Conservation (phyloP, 2,888 invertebrate species). For the Pseudolycoriella hygida region DNA sequence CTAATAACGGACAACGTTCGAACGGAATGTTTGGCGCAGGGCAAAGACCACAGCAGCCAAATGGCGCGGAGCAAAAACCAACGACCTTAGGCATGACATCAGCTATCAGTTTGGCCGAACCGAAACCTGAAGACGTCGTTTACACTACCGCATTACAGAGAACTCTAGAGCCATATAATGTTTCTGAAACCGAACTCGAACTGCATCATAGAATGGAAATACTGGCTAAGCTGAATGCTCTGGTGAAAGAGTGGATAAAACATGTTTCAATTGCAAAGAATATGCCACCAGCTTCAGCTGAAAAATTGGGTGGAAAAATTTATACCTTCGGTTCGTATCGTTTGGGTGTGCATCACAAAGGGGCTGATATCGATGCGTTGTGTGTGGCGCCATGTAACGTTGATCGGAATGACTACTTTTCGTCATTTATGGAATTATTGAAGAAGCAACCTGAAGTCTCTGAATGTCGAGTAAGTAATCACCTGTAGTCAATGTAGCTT, state of each 20-base stretch:
- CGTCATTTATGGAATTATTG: slow-evolving; percentile 82
- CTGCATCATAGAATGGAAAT: slow-evolving; percentile 79
- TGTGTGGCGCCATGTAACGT: slow-evolving; percentile 96
- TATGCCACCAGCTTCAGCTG: slow-evolving; percentile 80
- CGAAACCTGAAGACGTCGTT: slow-evolving; percentile 50
- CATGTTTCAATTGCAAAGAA: slow-evolving; percentile 77
- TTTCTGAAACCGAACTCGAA: slow-evolving; percentile 81
- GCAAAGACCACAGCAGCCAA: slow-evolving; percentile 9
- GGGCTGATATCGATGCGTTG: slow-evolving; percentile 96
- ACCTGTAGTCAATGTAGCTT: no score
- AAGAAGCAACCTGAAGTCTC: slow-evolving; percentile 73
- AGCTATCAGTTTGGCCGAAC: slow-evolving; percentile 75
- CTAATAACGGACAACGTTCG: no score
- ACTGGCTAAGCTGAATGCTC: slow-evolving; percentile 64
- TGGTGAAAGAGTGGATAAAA: slow-evolving; percentile 89
- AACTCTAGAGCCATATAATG: slow-evolving; percentile 63
- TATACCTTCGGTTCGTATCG: slow-evolving; percentile 99
- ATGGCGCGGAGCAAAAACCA: slow-evolving; percentile 4
- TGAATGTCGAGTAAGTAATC: slow-evolving; percentile 53
- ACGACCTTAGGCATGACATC: slow-evolving; percentile 70
- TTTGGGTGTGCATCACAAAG: slow-evolving; percentile 88
- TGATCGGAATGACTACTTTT: slow-evolving; percentile 83
- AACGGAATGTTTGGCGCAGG: no score
- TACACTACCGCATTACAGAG: slow-evolving; percentile 54
- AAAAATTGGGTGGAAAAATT: slow-evolving; percentile 90